Evolutionary conservation across 2,888 invertebrate species (phyloP), one percentile per base, ranked within the genome.

Genomic region (Xestia c-nigrum): DNA sequence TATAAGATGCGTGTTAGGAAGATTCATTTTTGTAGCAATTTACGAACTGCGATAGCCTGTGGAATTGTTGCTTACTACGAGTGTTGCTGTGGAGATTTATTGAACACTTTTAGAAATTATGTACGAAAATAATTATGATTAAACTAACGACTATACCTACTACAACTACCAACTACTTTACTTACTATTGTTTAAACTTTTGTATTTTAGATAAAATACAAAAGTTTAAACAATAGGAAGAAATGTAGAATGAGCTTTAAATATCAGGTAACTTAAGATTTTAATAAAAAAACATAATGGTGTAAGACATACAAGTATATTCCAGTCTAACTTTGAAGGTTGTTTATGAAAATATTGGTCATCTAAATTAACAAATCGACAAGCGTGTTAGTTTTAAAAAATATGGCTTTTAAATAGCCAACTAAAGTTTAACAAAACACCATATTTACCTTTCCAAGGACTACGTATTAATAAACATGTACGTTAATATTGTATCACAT

Each of bases 1-100:
- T 90, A 92, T 87, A 85, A 89, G 88, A 90, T 91, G 91, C 91
- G 91, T 92, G 88, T 85, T 89, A 87, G 88, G 80, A 89, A 89
- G 83, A 88, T 90, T 90, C 85, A 87, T 90, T 87, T 86, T 84
- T 85, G 75, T 72, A 80, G 77, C 84, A 81, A 87, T 89, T 85
- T 87, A 85, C 83, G 72, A 47, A 85, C 82, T 82, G 71, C 68
- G 73, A 80, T 84, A 72, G 69, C 38, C 50, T n/a, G 78, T 79
- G 73, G 72, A 70, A 83, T 85, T 78, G 67, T 64, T 24, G 47
- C 47, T 64, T 81, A 66, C 64, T 77, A 47, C 6, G 24, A 63
- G 43, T 43, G 52, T 19, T 55, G n/a, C 71, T 59, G 24, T 24
- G 9, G n/a, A 57, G n/a, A 40, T 57, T 47, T 14, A 24, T 19